Evolutionary conservation across 2,797 vertebrate species (phyloP).

Genomic region (Scolopax rusticola): DNA sequence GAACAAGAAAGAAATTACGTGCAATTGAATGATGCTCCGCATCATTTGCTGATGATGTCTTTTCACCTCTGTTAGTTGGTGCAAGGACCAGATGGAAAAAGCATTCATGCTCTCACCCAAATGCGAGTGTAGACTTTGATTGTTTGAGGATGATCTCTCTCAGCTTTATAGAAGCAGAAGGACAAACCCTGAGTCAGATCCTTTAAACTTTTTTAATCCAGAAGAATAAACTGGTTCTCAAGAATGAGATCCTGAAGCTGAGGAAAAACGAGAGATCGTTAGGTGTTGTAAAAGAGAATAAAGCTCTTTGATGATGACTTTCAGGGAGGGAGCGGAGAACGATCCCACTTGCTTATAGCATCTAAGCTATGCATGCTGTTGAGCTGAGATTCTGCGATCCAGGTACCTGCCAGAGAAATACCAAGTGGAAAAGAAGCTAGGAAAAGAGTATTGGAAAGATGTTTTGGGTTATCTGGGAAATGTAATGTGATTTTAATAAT

Average conservation of each 20-base stretch:
- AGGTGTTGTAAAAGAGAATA: not conserved
- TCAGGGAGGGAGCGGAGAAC: accelerated
- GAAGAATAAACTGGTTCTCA: not conserved
- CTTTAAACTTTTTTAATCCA: not conserved
- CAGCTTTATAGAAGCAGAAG: not conserved
- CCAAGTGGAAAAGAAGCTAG: not conserved
- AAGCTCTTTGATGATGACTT: not conserved
- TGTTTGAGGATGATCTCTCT: not conserved
- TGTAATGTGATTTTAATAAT: conserved; percentile 15
- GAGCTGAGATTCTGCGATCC: not conserved
- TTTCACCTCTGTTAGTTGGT: not conserved
- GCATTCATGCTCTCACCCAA: not conserved
- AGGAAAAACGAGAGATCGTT: not conserved
- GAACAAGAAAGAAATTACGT: not conserved
- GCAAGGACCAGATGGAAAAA: not conserved
- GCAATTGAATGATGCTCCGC: not conserved
- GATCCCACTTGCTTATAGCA: not conserved
- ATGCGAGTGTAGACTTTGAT: not conserved
- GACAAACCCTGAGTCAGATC: not conserved
- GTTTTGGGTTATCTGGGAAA: not conserved
- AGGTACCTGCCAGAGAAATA: not conserved
- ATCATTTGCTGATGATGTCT: not conserved
- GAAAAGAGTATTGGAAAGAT: not conserved
- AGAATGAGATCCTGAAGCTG: not conserved
- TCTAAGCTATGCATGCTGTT: not conserved